Conservation (phyloP, 2,797 vertebrate genomes). For the Micropoecilia bifurca region DNA sequence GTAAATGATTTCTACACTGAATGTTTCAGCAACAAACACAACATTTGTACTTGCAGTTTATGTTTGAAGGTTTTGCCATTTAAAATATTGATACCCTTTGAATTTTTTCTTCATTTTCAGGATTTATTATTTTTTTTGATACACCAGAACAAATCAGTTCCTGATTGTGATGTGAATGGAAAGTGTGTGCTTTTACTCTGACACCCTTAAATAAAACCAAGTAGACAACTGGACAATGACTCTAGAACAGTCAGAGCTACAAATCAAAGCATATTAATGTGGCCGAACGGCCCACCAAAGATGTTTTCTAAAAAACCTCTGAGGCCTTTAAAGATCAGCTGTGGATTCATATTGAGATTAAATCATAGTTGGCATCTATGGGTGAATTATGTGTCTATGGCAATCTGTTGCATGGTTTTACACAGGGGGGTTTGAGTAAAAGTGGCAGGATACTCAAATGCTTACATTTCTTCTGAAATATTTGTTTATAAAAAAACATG, state of each 20-base stretch:
- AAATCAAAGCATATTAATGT: neutral
- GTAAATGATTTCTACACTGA: conserved; percentile 1
- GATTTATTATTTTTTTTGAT: neutral
- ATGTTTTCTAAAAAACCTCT: neutral
- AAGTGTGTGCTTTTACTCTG: neutral
- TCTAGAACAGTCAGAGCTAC: neutral
- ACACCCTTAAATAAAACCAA: neutral
- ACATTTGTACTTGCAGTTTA: neutral
- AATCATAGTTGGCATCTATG: neutral
- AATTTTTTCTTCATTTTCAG: neutral
- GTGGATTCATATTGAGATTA: neutral
- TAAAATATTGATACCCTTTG: neutral
- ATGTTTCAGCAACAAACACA: neutral
- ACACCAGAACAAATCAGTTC: neutral
- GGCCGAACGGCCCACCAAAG: neutral
- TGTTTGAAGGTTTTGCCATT: neutral
- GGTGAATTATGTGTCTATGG: neutral
- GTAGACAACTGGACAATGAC: neutral
- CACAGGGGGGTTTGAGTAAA: neutral
- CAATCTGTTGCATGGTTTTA: neutral
- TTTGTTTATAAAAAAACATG: neutral
- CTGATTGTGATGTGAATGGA: neutral
- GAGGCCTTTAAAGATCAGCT: neutral
- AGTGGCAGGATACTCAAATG: neutral
- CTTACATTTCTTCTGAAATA: neutral